A percentile compares a stretch with the other conserved stretches of the same genome.
phyloP scores from a whole-genome alignment of 2,888 invertebrate species.

The Clostera curtula region DNA sequence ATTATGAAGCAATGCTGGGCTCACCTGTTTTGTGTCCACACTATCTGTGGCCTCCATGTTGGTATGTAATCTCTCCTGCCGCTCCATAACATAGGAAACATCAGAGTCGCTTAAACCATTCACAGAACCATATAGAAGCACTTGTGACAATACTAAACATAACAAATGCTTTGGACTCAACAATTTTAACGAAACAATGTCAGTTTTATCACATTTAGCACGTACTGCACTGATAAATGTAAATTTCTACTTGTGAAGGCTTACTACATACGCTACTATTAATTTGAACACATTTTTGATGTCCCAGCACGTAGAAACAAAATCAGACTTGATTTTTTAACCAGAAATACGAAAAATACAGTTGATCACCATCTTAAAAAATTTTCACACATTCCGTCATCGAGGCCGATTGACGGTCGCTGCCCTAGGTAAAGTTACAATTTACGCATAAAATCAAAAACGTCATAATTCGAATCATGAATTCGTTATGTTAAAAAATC shows the following conservation, averaged over 20 bases:
- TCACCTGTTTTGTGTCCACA: slow-evolving; percentile 80
- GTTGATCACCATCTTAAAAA: slow-evolving; percentile 69
- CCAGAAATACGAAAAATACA: slow-evolving; percentile 52
- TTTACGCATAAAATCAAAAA: slow-evolving; percentile 26
- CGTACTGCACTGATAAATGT: slow-evolving; percentile 49
- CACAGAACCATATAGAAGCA: slow-evolving; percentile 48
- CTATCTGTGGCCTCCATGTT: slow-evolving; percentile 78
- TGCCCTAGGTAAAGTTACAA: slow-evolving; percentile 48
- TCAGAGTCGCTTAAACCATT: slow-evolving; percentile 66
- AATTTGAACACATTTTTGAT: slow-evolving; percentile 33
- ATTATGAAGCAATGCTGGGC: slow-evolving; percentile 42
- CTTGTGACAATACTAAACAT: slow-evolving; percentile 59
- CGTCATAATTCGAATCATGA: slow-evolving; percentile 4
- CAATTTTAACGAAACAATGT: slow-evolving; percentile 68
- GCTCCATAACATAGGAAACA: slow-evolving; percentile 67
- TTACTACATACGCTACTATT: slow-evolving; percentile 24
- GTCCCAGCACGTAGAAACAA: slow-evolving; percentile 31
- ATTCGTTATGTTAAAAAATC: neutral
- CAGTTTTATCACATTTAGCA: slow-evolving; percentile 62
- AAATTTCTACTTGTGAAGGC: slow-evolving; percentile 26
- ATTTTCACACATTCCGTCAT: slow-evolving; percentile 74
- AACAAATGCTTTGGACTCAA: slow-evolving; percentile 63
- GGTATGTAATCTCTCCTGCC: slow-evolving; percentile 68
- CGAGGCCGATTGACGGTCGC: slow-evolving; percentile 68
- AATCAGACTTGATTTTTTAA: slow-evolving; percentile 37